Evolutionary conservation across 2,797 vertebrate species (phyloP).

Genomic region (Centropyge bicolor): DNA sequence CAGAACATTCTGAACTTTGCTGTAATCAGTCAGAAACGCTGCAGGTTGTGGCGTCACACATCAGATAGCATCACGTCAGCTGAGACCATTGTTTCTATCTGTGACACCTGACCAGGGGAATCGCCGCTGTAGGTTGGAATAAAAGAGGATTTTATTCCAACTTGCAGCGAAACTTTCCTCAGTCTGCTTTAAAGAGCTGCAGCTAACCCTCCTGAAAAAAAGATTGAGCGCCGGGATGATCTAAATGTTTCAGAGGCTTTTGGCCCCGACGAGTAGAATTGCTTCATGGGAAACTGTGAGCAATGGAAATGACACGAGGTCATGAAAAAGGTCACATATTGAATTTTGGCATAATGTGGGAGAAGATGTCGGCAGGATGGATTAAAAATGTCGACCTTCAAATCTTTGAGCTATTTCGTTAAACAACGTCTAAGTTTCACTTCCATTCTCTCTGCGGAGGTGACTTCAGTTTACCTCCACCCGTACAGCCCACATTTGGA

Average conservation of each 20-base stretch:
- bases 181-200: constrained; percentile 11
- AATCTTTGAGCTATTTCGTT: not conserved
- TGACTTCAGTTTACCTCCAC: not conserved
- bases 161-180: constrained; percentile 3
- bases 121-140: fast-evolving
- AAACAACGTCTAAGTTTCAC: constrained; percentile 1
- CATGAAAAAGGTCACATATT: constrained; percentile 6
- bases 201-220: constrained; percentile 19
- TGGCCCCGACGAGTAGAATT: not conserved
- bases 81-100: not conserved
- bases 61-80: too few species aligned
- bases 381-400: not conserved
- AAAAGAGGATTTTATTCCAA: constrained; percentile 18
- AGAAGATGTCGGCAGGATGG: not conserved
- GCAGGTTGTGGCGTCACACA: too few species aligned
- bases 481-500: constrained; percentile 59
- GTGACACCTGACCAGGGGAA: constrained; percentile 1
- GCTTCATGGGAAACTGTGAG: constrained; percentile 8
- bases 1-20: too few species aligned
- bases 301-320: not conserved
- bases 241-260: constrained; percentile 42
- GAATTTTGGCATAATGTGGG: not conserved
- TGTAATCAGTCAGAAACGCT: too few species aligned
- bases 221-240: not conserved
- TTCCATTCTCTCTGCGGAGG: not conserved